phyloP scores from a whole-genome alignment of 2,113 vertebrate species.

The Xenopus borealis region DNA sequence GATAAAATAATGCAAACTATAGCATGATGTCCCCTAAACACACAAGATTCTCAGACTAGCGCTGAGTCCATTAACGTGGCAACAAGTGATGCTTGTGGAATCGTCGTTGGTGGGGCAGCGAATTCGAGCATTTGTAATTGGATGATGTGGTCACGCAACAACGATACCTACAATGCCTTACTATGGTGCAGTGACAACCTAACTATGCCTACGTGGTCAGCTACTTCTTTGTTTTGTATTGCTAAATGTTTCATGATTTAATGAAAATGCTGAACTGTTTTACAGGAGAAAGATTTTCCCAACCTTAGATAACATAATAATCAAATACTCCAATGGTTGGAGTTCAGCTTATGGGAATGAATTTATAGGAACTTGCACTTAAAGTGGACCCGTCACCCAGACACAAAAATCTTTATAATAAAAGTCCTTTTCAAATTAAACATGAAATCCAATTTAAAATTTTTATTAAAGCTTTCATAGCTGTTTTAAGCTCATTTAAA shows the following conservation, averaged over 20 bases:
- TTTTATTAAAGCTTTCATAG: no score
- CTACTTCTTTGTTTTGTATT: neutral
- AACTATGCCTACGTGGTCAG: neutral
- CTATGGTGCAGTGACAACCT: neutral
- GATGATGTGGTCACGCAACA: neutral
- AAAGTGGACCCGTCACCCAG: no score
- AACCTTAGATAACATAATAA: neutral
- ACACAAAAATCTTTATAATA: no score
- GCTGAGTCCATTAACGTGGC: neutral
- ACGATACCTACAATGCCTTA: constrained; percentile 1
- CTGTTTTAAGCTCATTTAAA: no score
- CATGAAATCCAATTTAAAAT: no score
- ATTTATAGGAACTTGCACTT: no score
- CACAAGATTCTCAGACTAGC: constrained; percentile 13
- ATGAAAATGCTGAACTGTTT: neutral
- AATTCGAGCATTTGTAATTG: neutral
- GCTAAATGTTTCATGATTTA: neutral
- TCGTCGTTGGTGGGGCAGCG: neutral
- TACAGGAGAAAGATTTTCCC: neutral
- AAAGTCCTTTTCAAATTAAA: no score
- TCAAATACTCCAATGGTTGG: no score
- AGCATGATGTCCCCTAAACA: constrained; percentile 47
- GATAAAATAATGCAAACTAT: constrained; percentile 30
- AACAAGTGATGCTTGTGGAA: neutral
- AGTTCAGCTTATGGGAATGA: no score